Percentiles rank a stretch among this genome's conserved stretches.
Conservation (phyloP, 2,113 vertebrate species). For the Dipodomys spectabilis region DNA sequence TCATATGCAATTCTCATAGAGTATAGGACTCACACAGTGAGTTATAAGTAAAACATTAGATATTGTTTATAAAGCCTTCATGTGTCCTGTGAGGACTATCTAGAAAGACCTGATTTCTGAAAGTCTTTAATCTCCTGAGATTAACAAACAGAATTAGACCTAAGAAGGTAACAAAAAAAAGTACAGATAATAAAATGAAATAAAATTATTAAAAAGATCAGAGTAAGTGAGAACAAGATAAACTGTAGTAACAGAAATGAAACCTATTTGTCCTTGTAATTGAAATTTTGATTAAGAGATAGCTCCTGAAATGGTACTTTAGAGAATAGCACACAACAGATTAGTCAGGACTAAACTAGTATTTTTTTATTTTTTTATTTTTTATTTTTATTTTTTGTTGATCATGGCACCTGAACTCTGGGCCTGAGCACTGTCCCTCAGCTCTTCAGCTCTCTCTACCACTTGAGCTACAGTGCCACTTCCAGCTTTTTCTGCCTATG, state of each 20-base stretch:
- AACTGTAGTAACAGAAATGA: neutral
- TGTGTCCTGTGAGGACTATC: neutral
- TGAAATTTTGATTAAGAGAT: neutral
- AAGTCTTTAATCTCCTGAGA: neutral
- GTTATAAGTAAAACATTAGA: neutral
- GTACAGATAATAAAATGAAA: neutral
- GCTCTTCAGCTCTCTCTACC: too few species aligned
- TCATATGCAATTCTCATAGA: neutral
- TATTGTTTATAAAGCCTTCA: neutral
- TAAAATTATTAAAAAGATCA: neutral
- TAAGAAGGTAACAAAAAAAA: neutral
- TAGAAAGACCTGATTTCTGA: neutral
- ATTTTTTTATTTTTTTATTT: too few species aligned
- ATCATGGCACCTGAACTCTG: too few species aligned
- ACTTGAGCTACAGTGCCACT: too few species aligned
- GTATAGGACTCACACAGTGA: neutral
- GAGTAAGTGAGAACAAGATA: neutral
- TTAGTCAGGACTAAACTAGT: too few species aligned
- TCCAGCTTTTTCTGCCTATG: too few species aligned
- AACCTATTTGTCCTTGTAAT: neutral
- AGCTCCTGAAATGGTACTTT: neutral
- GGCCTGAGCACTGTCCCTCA: too few species aligned
- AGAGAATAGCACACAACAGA: neutral
- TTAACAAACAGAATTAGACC: slow-evolving; percentile 4
- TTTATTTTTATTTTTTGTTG: too few species aligned